Evolutionary conservation across 1,140 invertebrate genomes (phyloP).

Genomic region (Antheraea pernyi): DNA sequence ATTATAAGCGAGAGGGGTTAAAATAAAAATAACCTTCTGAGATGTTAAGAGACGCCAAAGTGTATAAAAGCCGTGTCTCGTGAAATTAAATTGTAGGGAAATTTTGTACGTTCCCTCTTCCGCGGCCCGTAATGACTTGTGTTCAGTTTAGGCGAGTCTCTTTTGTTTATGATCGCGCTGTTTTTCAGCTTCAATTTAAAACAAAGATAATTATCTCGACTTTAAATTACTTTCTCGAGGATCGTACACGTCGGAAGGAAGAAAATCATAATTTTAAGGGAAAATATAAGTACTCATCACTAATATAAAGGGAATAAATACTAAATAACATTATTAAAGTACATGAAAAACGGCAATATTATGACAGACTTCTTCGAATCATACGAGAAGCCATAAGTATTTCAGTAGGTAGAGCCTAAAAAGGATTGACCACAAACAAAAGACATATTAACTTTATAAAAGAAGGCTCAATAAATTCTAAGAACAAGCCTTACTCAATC

Average conservation of each 20-base stretch:
- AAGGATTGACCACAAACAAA: too few relatives aligned
- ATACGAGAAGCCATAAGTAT: too few relatives aligned
- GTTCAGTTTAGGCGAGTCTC: slow-evolving; percentile 21
- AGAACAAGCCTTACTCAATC: too few relatives aligned
- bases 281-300: too few relatives aligned
- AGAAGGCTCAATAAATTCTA: too few relatives aligned
- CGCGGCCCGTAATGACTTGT: slow-evolving; percentile 32
- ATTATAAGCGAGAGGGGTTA: slow-evolving; percentile 36
- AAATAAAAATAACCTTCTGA: slow-evolving; percentile 44
- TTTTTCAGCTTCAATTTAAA: slow-evolving; percentile 10
- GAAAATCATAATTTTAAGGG: not conserved
- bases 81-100: slow-evolving; percentile 49
- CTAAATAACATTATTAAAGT: too few relatives aligned
- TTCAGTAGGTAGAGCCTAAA: too few relatives aligned
- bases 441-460: too few relatives aligned
- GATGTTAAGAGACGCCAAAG: slow-evolving; percentile 33
- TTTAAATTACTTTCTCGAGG: slow-evolving; percentile 1
- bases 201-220: slow-evolving; percentile 8
- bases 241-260: not conserved
- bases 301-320: too few relatives aligned
- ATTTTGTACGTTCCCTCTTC: slow-evolving; percentile 27
- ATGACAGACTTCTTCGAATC: too few relatives aligned
- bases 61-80: slow-evolving; percentile 36
- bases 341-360: too few relatives aligned
- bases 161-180: not conserved